Evolutionary conservation across 2,113 vertebrate species (phyloP).

Genomic region (Platysteira castanea): DNA sequence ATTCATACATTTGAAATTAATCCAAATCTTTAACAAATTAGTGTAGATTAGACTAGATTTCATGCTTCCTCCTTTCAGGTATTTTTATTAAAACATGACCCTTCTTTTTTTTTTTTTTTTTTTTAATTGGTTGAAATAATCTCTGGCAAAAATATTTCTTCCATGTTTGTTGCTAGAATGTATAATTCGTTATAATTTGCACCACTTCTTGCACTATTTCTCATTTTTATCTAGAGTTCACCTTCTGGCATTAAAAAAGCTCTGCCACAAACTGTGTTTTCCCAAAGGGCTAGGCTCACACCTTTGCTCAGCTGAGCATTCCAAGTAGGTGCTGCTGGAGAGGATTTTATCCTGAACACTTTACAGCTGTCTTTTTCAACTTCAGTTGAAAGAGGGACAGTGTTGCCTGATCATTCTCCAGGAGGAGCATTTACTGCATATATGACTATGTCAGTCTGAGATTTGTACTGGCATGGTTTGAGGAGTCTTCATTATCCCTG

Average conservation of each 20-base stretch:
- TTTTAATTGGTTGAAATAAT: background rate
- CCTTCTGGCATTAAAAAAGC: background rate
- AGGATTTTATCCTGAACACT: background rate
- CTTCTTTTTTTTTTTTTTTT: background rate
- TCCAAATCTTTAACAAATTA: background rate
- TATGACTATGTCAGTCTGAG: background rate
- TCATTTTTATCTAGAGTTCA: background rate
- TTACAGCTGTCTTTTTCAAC: background rate
- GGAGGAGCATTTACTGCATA: background rate
- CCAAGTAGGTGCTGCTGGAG: background rate
- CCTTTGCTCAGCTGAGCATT: background rate
- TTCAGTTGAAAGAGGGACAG: background rate
- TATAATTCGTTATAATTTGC: background rate
- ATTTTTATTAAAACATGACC: background rate
- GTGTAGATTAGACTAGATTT: background rate
- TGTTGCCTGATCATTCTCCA: background rate
- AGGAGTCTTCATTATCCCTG: background rate
- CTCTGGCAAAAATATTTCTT: background rate
- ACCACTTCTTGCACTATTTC: background rate
- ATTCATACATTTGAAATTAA: background rate
- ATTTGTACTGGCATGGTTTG: background rate
- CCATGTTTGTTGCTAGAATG: background rate
- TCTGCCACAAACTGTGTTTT: background rate
- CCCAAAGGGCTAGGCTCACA: background rate
- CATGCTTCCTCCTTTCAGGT: background rate